phyloP scores from a whole-genome alignment of 2,797 vertebrate genomes.

The Odontamblyopus lacepedii region DNA sequence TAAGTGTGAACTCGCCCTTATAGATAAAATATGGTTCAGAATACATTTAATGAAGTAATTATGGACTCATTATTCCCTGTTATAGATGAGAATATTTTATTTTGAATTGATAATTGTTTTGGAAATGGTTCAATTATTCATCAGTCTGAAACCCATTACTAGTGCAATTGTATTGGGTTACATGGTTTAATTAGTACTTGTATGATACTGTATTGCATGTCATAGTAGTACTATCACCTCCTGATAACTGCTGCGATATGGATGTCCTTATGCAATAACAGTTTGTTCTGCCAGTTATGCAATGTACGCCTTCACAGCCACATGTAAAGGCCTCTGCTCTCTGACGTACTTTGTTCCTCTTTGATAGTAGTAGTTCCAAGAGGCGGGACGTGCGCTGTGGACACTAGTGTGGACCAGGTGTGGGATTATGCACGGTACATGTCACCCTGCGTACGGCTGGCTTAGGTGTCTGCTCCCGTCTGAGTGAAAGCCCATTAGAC shows the following conservation, averaged over 20 bases:
- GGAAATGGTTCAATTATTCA: neutral
- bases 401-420: conserved; percentile 30
- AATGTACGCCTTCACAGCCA: conserved; percentile 27
- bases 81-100: no score
- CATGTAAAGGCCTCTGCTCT: conserved; percentile 32
- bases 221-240: conserved; percentile 34
- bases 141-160: neutral
- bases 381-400: conserved; percentile 14
- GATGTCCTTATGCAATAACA: conserved; percentile 47
- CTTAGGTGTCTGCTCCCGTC: conserved; percentile 33
- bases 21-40: no score
- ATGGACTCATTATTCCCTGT: neutral
- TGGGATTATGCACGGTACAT: conserved; percentile 38
- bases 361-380: neutral
- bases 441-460: conserved; percentile 24
- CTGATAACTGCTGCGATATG: conserved; percentile 8
- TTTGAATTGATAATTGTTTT: neutral
- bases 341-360: neutral
- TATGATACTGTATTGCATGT: conserved; percentile 32
- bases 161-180: neutral
- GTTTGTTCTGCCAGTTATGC: conserved; percentile 40
- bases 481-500: conserved; percentile 54
- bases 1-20: no score
- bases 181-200: neutral
- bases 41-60: no score